These are phyloP conservation scores for Aphelenchoides avenae DNA, from an alignment of 1,140 invertebrate species.

Conservation along the genomic window DNA sequence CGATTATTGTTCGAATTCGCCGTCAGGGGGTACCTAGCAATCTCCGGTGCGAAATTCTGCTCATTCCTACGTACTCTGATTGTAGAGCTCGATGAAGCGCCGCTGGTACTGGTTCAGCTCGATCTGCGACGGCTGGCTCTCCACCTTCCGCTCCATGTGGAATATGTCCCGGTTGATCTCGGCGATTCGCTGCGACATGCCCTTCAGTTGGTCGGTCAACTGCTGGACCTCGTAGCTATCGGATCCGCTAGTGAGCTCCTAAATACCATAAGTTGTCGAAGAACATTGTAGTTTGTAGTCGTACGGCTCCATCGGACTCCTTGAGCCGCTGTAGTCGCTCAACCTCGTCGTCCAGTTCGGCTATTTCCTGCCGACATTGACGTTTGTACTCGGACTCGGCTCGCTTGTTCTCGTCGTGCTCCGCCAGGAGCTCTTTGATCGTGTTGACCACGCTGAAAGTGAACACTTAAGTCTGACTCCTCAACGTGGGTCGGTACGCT, in stretches of 20 bases:
- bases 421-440: slow-evolving; percentile 67
- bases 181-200: slow-evolving; percentile 62
- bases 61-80: slow-evolving; percentile 71
- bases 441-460: no score
- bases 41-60: no score
- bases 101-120: slow-evolving; percentile 91
- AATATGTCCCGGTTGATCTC: slow-evolving; percentile 78
- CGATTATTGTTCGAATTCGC: no score
- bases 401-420: slow-evolving; percentile 72
- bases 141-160: slow-evolving; percentile 72
- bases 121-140: slow-evolving; percentile 82
- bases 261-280: no score
- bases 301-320: no score
- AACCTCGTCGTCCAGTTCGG: slow-evolving; percentile 60
- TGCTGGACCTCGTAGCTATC: slow-evolving; percentile 48
- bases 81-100: slow-evolving; percentile 89
- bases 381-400: slow-evolving; percentile 73
- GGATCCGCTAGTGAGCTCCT: no score
- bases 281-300: no score
- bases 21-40: no score
- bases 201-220: slow-evolving; percentile 60
- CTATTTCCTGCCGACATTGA: slow-evolving; percentile 68
- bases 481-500: no score
- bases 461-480: no score
- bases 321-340: slow-evolving; percentile 57